Base-by-base conservation (phyloP, 2,888 invertebrate genomes). In the Ectemnius continuus region DNA sequence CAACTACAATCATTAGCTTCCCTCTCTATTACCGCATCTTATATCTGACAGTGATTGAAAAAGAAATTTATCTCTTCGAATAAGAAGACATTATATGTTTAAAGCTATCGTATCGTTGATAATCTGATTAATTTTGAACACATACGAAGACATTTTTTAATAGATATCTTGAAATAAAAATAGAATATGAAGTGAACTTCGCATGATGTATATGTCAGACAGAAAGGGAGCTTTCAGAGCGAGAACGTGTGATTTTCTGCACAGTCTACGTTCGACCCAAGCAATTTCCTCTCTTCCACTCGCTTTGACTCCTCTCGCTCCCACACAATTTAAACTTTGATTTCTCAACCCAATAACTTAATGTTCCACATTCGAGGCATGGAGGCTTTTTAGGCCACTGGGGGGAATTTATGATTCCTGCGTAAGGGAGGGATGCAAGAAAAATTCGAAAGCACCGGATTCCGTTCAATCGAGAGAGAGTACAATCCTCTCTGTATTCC, bases 201-300 rank as follows among this genome's bases (percentile, higher is more conserved):
- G 4, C 36, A 11, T 11, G 36, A 36, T 36, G 8, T 36, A 11
- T 11, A 36, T 36, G 8, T 6, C 8, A 36, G 8, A 36, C 8
- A 36, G 36, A 36, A 8, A 6, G 20, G 52, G n/a, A 23, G 18
- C 13, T 26, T 47, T 23, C 59, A 28, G 6, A 4, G 16, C 8
- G 26, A 23, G 14, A 59, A 28, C n/a, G 67, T 67, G 45, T 14
- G 47, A 2, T 26, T 6, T 13, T 52, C 58, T 36, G 8, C 8
- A 36, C 28, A 56, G 26, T 3, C 36, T 28, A n/a, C 14, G 18
- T 23, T 28, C 47, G 47, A 68, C 59, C 62, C 36, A 26, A 47
- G 67, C 70, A 82, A 81, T 81, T 81, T 81, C 82, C 81, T 76
- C 36, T 65, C 47, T n/a, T 60, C 62, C 61, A 58, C 67, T 67